A percentile compares a stretch with the other conserved stretches of the same genome.
Conservation (phyloP, 92 coral and sea anemone species). For the Bergia sp. region DNA sequence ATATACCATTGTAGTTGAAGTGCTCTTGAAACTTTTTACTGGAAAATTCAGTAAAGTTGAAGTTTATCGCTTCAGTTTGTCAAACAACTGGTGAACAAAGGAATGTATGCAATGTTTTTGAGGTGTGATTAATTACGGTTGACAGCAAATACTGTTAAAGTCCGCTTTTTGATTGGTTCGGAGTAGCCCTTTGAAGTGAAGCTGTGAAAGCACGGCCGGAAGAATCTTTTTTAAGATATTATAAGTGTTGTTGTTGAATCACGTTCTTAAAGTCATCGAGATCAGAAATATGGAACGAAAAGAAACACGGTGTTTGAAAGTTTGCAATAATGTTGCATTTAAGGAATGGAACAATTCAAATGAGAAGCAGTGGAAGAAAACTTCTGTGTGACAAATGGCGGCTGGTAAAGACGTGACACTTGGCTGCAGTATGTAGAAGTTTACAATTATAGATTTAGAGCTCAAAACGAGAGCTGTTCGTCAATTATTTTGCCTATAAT, state of each 20-base stretch:
- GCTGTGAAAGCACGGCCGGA: conserved; percentile 20
- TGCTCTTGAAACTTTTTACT: conserved; percentile 1
- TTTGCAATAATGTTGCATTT: conserved; percentile 9
- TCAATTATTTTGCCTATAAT: conserved; percentile 14
- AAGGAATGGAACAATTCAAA: not conserved
- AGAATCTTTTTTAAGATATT: not conserved
- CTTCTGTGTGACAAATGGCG: conserved; percentile 6
- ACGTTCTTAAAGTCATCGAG: conserved; percentile 18
- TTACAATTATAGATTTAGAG: not conserved
- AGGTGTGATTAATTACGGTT: conserved; percentile 30
- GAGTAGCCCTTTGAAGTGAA: conserved; percentile 22
- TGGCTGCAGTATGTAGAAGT: conserved; percentile 15
- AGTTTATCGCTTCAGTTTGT: conserved; percentile 4
- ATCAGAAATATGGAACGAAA: conserved; percentile 22
- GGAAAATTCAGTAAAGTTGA: conserved; percentile 3
- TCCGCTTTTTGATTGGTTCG: conserved; percentile 20
- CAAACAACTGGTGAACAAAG: conserved; percentile 5
- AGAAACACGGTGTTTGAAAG: conserved; percentile 34
- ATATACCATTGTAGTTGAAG: conserved; percentile 3
- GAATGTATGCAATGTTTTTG: conserved; percentile 12
- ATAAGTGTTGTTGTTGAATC: conserved; percentile 21
- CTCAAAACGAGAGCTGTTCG: not conserved
- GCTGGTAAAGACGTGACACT: conserved; percentile 17
- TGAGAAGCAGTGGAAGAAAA: conserved; percentile 17
- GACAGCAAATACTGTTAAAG: conserved; percentile 14